Percentiles rank a stretch among this genome's conserved stretches.
These are phyloP conservation scores for Laothoe populi DNA, from an alignment of 2,888 invertebrate genomes.

Conservation along the genomic window DNA sequence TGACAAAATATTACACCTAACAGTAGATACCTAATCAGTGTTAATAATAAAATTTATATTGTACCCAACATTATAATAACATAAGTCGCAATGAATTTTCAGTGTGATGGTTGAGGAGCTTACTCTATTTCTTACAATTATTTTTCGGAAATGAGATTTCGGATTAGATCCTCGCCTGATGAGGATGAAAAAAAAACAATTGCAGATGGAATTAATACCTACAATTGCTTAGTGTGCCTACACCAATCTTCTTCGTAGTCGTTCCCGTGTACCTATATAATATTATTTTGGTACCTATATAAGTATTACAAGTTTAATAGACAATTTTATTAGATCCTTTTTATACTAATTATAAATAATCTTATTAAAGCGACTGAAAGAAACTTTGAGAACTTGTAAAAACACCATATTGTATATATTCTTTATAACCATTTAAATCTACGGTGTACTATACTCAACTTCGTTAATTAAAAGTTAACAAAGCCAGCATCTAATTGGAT, in stretches of 20 bases:
- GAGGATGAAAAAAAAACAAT: constrained; percentile 69
- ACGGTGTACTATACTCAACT: constrained; percentile 46
- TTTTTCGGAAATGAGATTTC: constrained; percentile 75
- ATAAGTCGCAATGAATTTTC: constrained; percentile 35
- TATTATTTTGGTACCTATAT: too few relatives aligned
- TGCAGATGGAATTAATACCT: constrained; percentile 57
- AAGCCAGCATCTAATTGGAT: constrained; percentile 63
- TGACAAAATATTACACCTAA: too few relatives aligned
- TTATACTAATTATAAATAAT: neutral
- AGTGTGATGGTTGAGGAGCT: constrained; percentile 29
- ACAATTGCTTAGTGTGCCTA: too few relatives aligned
- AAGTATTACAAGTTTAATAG: too few relatives aligned
- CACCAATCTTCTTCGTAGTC: too few relatives aligned
- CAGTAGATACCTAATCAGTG: too few relatives aligned
- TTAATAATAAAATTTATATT: neutral
- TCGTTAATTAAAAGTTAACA: constrained; percentile 70
- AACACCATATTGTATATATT: constrained; percentile 33
- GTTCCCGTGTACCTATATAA: too few relatives aligned
- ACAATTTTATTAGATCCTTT: too few relatives aligned
- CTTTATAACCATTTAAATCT: constrained; percentile 44
- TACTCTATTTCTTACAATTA: constrained; percentile 69
- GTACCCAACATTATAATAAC: neutral
- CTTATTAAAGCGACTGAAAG: neutral
- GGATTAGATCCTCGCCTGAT: constrained; percentile 66
- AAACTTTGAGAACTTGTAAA: constrained; percentile 3